phyloP scores from a whole-genome alignment of 35 echinoderm and acorn worm species.

The Lytechinus variegatus region DNA sequence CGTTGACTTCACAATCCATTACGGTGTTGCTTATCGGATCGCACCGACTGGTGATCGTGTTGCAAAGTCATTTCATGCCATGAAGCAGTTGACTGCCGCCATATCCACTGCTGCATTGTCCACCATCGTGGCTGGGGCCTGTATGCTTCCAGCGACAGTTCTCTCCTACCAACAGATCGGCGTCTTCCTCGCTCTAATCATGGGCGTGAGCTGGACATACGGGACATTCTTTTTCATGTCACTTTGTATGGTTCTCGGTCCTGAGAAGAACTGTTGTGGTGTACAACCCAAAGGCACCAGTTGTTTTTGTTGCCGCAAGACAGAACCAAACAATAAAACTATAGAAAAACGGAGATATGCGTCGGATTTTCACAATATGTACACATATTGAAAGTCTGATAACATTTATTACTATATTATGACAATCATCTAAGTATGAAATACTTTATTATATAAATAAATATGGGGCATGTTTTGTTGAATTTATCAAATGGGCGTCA shows the following conservation, averaged over 20 bases:
- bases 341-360: neutral
- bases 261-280: neutral
- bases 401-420: neutral
- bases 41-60: constrained; percentile 51
- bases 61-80: constrained; percentile 36
- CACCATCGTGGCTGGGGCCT: constrained; percentile 66
- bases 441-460: too few species aligned
- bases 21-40: constrained; percentile 70
- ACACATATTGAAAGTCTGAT: neutral
- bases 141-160: constrained; percentile 75
- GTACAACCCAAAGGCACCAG: neutral
- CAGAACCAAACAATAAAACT: neutral
- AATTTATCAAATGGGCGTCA: too few species aligned
- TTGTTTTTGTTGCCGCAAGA: neutral
- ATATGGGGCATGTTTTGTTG: too few species aligned
- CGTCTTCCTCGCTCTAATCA: constrained; percentile 72
- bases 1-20: constrained; percentile 86
- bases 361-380: neutral
- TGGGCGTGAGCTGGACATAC: constrained; percentile 67
- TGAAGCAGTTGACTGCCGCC: constrained; percentile 59
- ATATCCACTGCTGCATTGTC: constrained; percentile 75
- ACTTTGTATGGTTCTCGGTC: constrained; percentile 55
- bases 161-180: constrained; percentile 69
- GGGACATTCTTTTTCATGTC: constrained; percentile 70
- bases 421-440: neutral